Percentiles rank a stretch among this genome's conserved stretches.
phyloP scores from a whole-genome alignment of 2,113 vertebrate species.

The Brachyistius frenatus region DNA sequence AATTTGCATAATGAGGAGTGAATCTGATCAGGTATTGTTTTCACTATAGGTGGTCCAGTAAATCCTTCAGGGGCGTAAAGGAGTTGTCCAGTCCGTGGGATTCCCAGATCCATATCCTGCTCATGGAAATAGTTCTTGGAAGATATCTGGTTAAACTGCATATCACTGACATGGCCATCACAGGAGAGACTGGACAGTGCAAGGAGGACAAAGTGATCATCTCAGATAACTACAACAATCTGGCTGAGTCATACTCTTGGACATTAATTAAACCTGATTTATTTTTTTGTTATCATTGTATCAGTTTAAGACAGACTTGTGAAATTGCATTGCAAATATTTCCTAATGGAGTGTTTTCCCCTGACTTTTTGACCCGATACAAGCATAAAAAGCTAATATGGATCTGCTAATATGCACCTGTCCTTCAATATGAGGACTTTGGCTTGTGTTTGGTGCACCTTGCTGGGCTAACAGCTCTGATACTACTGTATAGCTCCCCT shows the following conservation, averaged over 20 bases:
- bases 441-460: slow-evolving; percentile 30
- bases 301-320: too few species aligned
- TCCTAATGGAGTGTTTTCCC: too few species aligned
- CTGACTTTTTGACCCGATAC: too few species aligned
- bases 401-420: neutral
- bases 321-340: too few species aligned
- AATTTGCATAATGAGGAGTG: neutral
- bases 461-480: slow-evolving; percentile 19
- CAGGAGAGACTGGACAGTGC: slow-evolving; percentile 78
- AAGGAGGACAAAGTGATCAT: slow-evolving; percentile 77
- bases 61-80: slow-evolving; percentile 75
- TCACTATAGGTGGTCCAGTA: slow-evolving; percentile 55
- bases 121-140: slow-evolving; percentile 78
- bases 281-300: too few species aligned
- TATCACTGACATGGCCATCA: slow-evolving; percentile 79
- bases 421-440: slow-evolving; percentile 22
- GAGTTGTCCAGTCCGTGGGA: slow-evolving; percentile 76
- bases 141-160: slow-evolving; percentile 80
- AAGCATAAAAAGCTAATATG: too few species aligned
- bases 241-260: slow-evolving; percentile 65
- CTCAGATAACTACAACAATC: slow-evolving; percentile 74
- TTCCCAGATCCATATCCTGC: slow-evolving; percentile 82
- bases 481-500: slow-evolving; percentile 10
- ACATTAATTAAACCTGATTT: neutral
- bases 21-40: slow-evolving; percentile 2